Evolutionary conservation across 2,113 vertebrate genomes (phyloP).

Genomic region (Charadrius vociferus): DNA sequence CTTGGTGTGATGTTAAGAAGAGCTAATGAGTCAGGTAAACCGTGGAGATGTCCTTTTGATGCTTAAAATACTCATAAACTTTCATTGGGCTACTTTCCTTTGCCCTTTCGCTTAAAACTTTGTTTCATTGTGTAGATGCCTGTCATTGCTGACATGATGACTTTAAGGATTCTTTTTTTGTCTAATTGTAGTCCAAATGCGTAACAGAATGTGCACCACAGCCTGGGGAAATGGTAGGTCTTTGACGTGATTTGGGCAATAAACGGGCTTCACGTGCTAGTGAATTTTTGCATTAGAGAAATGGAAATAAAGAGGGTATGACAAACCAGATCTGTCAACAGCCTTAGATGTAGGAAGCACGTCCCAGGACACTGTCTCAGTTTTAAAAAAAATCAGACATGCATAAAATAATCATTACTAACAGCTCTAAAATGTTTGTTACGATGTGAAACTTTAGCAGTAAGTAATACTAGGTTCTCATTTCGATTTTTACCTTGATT

Average conservation of each 20-base stretch:
- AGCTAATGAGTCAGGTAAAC: background rate
- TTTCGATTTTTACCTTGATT: conserved; percentile 66
- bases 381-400: background rate
- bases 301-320: conserved; percentile 44
- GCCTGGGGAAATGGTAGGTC: conserved; percentile 36
- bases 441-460: background rate
- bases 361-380: background rate
- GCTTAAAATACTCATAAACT: background rate
- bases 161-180: conserved; percentile 54
- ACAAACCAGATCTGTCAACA: background rate
- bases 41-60: background rate
- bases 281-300: conserved; percentile 45
- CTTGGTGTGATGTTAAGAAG: background rate
- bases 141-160: conserved; percentile 11
- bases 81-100: background rate
- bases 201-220: conserved; percentile 26
- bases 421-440: background rate
- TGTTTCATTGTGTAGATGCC: conserved; percentile 12
- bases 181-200: conserved; percentile 45
- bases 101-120: background rate
- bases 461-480: background rate
- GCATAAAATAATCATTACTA: background rate
- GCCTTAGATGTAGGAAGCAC: conserved; percentile 39
- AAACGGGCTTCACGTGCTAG: background rate
- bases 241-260: background rate